Conservation (phyloP, 2,113 vertebrate species). For the Thoracochromis brauschi region DNA sequence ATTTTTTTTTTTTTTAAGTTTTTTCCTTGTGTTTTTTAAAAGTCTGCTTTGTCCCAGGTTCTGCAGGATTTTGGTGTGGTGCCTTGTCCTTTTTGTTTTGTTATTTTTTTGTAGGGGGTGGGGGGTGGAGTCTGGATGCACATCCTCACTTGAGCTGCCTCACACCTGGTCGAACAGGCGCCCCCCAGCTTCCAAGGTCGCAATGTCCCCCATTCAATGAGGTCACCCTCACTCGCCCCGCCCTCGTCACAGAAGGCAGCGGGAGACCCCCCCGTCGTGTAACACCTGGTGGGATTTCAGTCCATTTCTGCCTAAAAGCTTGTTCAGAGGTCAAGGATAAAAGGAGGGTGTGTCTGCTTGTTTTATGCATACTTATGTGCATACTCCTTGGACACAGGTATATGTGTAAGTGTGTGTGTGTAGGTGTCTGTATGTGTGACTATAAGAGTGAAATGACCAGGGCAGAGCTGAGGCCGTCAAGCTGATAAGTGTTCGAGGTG, state of each 20-base stretch:
- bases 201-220: slow-evolving; percentile 18
- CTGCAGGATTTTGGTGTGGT: slow-evolving; percentile 14
- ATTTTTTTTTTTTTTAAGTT: accelerated
- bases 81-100: neutral
- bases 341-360: slow-evolving; percentile 16
- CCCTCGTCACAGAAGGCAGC: slow-evolving; percentile 4
- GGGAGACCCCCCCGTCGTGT: neutral
- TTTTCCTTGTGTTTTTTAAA: neutral
- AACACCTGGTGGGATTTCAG: slow-evolving; percentile 29
- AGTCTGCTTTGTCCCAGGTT: slow-evolving; percentile 15
- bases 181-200: slow-evolving; percentile 9
- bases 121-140: neutral
- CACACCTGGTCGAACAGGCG: neutral
- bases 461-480: slow-evolving; percentile 42
- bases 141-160: slow-evolving; percentile 20
- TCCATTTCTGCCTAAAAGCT: slow-evolving; percentile 32
- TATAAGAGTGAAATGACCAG: slow-evolving; percentile 43
- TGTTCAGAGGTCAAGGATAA: slow-evolving; percentile 43
- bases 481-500: slow-evolving; percentile 33
- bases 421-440: neutral
- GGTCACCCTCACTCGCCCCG: slow-evolving; percentile 1
- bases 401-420: neutral
- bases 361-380: slow-evolving; percentile 36
- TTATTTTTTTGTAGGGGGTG: neutral
- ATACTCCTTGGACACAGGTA: slow-evolving; percentile 25